Conservation (phyloP, 2,113 vertebrate species). For the Hippocampus zosterae region DNA sequence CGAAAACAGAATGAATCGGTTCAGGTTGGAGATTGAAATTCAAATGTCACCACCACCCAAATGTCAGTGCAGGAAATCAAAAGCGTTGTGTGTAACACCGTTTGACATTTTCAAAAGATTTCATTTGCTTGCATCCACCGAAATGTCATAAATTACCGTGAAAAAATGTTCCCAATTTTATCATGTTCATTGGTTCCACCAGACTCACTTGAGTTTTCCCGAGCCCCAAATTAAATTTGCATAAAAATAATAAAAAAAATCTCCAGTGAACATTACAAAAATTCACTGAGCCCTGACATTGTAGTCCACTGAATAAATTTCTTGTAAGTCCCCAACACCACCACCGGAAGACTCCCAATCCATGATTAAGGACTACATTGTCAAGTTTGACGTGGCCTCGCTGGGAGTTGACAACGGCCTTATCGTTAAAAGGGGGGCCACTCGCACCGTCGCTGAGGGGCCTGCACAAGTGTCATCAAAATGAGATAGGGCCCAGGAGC, state of each 20-base stretch:
- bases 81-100: slow-evolving; percentile 30
- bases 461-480: slow-evolving; percentile 65
- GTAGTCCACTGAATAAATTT: neutral
- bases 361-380: slow-evolving; percentile 51
- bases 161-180: neutral
- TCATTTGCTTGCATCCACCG: slow-evolving; percentile 16
- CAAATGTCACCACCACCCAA: slow-evolving; percentile 62
- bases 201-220: neutral
- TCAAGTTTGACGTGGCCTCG: slow-evolving; percentile 56
- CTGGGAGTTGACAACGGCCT: slow-evolving; percentile 57
- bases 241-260: neutral
- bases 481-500: slow-evolving; percentile 69
- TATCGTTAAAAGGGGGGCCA: slow-evolving; percentile 63
- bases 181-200: neutral
- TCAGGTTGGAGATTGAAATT: slow-evolving; percentile 49
- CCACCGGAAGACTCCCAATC: slow-evolving; percentile 51
- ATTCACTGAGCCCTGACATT: neutral
- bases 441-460: slow-evolving; percentile 47
- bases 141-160: slow-evolving; percentile 10
- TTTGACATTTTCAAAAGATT: slow-evolving; percentile 62
- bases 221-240: neutral
- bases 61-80: slow-evolving; percentile 59
- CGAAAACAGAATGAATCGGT: slow-evolving; percentile 37
- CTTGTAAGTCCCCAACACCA: slow-evolving; percentile 7
- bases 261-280: neutral